Percentiles rank a stretch among this genome's conserved stretches.
Evolutionary conservation across 2,113 vertebrate species (phyloP).

Genomic region (Dunckerocampus dactyliophorus): DNA sequence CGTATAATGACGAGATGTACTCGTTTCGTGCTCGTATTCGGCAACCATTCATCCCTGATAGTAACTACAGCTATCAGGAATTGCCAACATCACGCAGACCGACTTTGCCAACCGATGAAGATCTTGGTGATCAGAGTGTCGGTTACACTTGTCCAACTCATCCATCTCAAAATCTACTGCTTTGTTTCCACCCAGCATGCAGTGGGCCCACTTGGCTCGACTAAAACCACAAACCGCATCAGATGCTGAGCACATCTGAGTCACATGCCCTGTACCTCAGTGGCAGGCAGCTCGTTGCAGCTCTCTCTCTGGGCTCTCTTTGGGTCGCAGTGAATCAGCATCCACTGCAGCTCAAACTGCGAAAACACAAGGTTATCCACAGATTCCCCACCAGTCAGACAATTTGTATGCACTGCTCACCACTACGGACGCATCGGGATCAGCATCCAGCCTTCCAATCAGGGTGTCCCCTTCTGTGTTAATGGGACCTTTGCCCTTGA

Average conservation of each 20-base stretch:
- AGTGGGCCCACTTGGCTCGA: slow-evolving; percentile 14
- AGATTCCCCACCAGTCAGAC: too few species aligned
- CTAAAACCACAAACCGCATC: slow-evolving; percentile 44
- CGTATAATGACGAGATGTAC: too few species aligned
- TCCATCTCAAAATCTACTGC: slow-evolving; percentile 17
- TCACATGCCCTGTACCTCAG: slow-evolving; percentile 66
- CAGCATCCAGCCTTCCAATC: slow-evolving; percentile 74
- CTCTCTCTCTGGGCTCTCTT: slow-evolving; percentile 78
- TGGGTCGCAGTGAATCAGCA: slow-evolving; percentile 81
- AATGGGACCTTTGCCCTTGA: slow-evolving; percentile 75
- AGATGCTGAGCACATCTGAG: slow-evolving; percentile 23
- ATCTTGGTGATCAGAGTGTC: background rate
- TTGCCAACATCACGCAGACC: background rate
- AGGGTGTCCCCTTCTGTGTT: slow-evolving; percentile 78
- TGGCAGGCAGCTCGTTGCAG: slow-evolving; percentile 74
- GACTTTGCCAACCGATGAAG: slow-evolving; percentile 11
- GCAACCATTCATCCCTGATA: too few species aligned
- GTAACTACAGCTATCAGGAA: slow-evolving; percentile 10
- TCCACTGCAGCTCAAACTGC: slow-evolving; percentile 82
- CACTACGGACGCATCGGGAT: slow-evolving; percentile 75
- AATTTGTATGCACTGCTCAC: slow-evolving; percentile 48
- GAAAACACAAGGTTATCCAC: slow-evolving; percentile 18
- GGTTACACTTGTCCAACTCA: slow-evolving; percentile 18
- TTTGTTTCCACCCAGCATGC: slow-evolving; percentile 15
- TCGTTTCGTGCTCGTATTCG: too few species aligned